A percentile compares a stretch with the other conserved stretches of the same genome.
These are phyloP conservation scores for Ophion obscuratus DNA, from an alignment of 2,888 invertebrate genomes.

Conservation along the genomic window DNA sequence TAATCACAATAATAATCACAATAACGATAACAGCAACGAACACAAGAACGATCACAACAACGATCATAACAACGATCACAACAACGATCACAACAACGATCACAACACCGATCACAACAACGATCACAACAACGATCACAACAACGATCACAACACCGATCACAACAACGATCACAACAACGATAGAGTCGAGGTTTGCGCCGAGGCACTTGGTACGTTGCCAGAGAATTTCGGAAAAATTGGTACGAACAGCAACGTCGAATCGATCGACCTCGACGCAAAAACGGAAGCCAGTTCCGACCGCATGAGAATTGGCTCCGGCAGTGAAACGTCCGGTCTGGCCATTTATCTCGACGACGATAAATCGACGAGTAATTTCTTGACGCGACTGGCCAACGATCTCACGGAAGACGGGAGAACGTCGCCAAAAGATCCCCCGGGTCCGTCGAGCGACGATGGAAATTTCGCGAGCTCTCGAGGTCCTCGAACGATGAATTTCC, in stretches of 20 bases:
- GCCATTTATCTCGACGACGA: conserved; percentile 46
- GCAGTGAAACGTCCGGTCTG: conserved; percentile 46
- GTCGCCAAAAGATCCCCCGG: background rate
- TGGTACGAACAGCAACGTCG: conserved; percentile 32
- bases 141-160: conserved; percentile 42
- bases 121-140: conserved; percentile 38
- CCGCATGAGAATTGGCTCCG: background rate
- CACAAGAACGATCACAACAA: conserved; percentile 40
- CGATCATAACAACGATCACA: conserved; percentile 32
- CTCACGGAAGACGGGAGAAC: conserved; percentile 30
- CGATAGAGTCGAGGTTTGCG: background rate
- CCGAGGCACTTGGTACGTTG: background rate
- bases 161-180: conserved; percentile 31
- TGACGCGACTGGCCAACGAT: conserved; percentile 51
- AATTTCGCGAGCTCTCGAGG: background rate
- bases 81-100: conserved; percentile 34
- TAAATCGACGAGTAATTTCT: conserved; percentile 57
- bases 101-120: conserved; percentile 33
- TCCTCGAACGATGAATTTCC: background rate
- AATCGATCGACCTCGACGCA: conserved; percentile 3
- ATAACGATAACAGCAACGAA: conserved; percentile 40
- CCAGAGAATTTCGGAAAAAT: conserved; percentile 10
- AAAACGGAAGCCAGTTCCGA: conserved; percentile 16
- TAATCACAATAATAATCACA: conserved; percentile 36
- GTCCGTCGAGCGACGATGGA: conserved; percentile 35